Base-by-base conservation (phyloP, 1,140 invertebrate genomes). In the Propsilocerus akamusi region DNA sequence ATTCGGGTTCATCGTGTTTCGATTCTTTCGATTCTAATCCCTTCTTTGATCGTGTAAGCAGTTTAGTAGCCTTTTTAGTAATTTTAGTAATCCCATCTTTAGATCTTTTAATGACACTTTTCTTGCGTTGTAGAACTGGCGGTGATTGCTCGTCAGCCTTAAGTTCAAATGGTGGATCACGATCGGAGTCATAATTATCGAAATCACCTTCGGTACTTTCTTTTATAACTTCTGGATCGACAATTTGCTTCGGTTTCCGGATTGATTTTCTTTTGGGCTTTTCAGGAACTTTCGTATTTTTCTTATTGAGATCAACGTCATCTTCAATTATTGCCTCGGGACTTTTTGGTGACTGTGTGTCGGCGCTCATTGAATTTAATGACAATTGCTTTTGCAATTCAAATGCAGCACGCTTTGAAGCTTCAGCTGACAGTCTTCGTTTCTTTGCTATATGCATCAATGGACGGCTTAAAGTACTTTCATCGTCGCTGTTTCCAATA, bases 401-500 rank as follows among this genome's bases (percentile, higher is more conserved):
- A 20, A 8, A 26, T 26, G 12, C 4, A 14, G 32, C n/a, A 37
- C 32, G n/a, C 32, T 37, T 37, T 11, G 12, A 20, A 14, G 5
- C 20, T 6, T 26, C 47, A 17, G 20, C 5, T 2, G 25, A 20
- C 7, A 26, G 8, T 48, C 14, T 17, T 2, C 25, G 14, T 14
- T 48, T 48, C 17, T 25, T 48, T 20, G 47, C 17, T 1, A 48
- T 8, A 6, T 12, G 23, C 23, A 47, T 12, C n/a, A 47, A 5
- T 37, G 32, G 20, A 37, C 3, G n/a, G 32, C 32, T 25, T 26
- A 51, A 47, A 17, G n/a, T 20, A 30, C 25, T 24, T 46, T 65
- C 62, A 20, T 62, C 54, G 10, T 59, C 62, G 41, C 60, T 65
- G 47, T 64, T 59, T 2, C 55, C 60, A 24, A 65, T 61, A 24